Base-by-base conservation (phyloP, 2,113 vertebrate species). In the Macheiramphus alcinus region DNA sequence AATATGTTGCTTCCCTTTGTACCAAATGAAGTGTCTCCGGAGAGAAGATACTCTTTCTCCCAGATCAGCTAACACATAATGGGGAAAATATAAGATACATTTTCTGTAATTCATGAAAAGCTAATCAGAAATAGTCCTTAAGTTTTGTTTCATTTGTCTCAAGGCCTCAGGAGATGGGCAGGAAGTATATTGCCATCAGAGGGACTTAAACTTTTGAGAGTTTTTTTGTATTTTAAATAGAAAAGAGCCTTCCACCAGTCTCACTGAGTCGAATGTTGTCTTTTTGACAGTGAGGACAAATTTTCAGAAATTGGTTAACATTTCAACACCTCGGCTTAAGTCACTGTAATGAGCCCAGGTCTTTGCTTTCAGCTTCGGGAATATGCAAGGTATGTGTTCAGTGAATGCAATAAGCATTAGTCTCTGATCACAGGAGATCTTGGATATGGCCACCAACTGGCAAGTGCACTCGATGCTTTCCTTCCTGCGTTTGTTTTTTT, bases 21-120 rank as follows among this genome's bases (percentile, higher is more conserved):
- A 29, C 5, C 18, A 80, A 25, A 63, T 59, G 5, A 82, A 68
- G 5, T 34, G 4, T 55, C 42, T 87, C 71, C 8, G 6, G 43
- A 40, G 34, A 56, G 10, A 53, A 45, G 25, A 45, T 43, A 36
- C 7, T 59, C 9, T 50, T 94, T 78, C 7, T n/a, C 2, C 7
- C 4, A 25, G 8, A 59, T 86, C 25, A 65, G 11, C 20, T 68
- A 63, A 59, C 9, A 40, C 4, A 11, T 52, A 80, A 65, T 8
- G 6, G 21, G 11, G 1, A 3, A 42, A 52, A 89, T 56, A 36
- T 2, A 43, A 68, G 11, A 42, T 27, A 47, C 0, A 0, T 34
- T 59, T 61, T 79, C 43, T 50, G 11, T 74, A 92, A 72, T 68
- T 59, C 29, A 47, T 0, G 1, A 53, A 78, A 32, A 66, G 1